phyloP scores from a whole-genome alignment of 2,797 vertebrate species.

The Phoebastria nigripes region DNA sequence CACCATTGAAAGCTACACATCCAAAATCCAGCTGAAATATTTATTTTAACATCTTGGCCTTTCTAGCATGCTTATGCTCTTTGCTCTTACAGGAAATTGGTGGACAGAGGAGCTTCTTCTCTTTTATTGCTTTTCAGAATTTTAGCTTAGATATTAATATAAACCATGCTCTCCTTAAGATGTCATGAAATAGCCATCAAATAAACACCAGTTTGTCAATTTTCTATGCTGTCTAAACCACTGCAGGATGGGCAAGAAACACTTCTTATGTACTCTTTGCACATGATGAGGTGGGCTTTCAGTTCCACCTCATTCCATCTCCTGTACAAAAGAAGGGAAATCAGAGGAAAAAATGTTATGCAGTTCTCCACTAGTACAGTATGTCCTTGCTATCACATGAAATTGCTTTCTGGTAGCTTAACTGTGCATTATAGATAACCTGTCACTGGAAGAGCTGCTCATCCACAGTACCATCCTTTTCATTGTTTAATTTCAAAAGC shows the following conservation, averaged over 20 bases:
- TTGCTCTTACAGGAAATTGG: neutral
- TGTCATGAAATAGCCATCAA: neutral
- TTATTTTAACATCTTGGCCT: neutral
- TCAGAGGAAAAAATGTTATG: neutral
- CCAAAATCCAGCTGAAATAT: neutral
- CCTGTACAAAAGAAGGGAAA: neutral
- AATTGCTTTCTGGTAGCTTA: neutral
- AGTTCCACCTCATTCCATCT: neutral
- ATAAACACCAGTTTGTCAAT: neutral
- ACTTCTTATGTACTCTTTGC: neutral
- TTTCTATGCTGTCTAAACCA: neutral
- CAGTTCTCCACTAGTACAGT: neutral
- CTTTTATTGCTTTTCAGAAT: neutral
- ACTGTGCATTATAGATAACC: neutral
- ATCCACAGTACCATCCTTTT: neutral
- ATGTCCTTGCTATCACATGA: neutral
- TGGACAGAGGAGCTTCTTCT: neutral
- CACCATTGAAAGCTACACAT: neutral
- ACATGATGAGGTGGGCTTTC: fast-evolving
- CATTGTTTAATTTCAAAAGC: neutral
- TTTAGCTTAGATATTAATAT: neutral
- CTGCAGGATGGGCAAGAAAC: neutral
- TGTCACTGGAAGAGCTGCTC: neutral
- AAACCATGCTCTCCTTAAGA: neutral
- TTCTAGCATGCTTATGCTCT: neutral